Percentiles rank a stretch among this genome's conserved stretches.
Conservation (phyloP, 2,113 vertebrate genomes). For the Neopipo cinnamomea region DNA sequence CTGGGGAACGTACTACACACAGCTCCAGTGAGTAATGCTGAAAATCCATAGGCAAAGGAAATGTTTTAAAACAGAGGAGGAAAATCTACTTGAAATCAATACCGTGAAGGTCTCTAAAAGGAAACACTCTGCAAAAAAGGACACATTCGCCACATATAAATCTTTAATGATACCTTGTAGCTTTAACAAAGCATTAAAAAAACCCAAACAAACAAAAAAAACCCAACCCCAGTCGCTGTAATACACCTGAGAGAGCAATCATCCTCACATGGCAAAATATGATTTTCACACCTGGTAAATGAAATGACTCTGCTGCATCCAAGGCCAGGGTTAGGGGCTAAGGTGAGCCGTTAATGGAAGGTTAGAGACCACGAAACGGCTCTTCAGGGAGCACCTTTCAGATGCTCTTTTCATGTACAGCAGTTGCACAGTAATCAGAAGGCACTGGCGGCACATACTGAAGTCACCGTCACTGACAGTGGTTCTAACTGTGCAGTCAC, state of each 20-base stretch:
- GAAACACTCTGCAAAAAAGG: conserved; percentile 30
- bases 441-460: conserved; percentile 9
- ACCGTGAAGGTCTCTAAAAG: neutral
- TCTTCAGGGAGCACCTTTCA: conserved; percentile 69
- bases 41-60: conserved; percentile 50
- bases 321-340: conserved; percentile 62
- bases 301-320: conserved; percentile 63
- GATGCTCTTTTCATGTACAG: conserved; percentile 63
- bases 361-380: conserved; percentile 59
- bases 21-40: neutral
- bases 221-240: neutral
- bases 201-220: neutral
- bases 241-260: conserved; percentile 49
- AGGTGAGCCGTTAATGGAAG: conserved; percentile 74
- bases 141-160: conserved; percentile 32
- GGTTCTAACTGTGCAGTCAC: neutral
- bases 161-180: conserved; percentile 60
- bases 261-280: conserved; percentile 65
- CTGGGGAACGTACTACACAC: neutral
- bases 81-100: conserved; percentile 53
- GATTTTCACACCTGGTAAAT: conserved; percentile 76
- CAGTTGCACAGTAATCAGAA: conserved; percentile 40
- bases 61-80: conserved; percentile 27
- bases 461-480: conserved; percentile 40
- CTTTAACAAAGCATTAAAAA: conserved; percentile 51